These are phyloP conservation scores for Octodon degus DNA, from an alignment of 2,113 vertebrate genomes.

Conservation along the genomic window DNA sequence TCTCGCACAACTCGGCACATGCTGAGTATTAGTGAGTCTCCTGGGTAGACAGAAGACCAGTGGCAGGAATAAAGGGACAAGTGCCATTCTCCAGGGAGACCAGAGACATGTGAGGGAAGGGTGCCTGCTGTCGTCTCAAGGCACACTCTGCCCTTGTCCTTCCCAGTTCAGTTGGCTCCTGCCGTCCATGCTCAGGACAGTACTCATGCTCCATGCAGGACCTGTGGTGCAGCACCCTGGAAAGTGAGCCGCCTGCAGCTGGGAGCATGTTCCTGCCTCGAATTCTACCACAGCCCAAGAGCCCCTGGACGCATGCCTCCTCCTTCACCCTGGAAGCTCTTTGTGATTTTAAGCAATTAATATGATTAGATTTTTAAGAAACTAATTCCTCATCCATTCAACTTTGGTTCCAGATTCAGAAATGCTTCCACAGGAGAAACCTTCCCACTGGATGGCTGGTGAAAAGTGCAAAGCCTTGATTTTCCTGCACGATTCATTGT, in stretches of 20 bases:
- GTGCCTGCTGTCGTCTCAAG: accelerated
- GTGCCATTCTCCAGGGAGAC: not conserved
- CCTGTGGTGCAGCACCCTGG: accelerated
- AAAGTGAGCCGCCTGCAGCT: no score
- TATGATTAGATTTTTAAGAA: not conserved
- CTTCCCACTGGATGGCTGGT: not conserved
- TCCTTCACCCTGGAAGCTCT: not conserved
- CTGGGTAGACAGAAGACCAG: not conserved
- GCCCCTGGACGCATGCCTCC: not conserved
- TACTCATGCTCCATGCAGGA: not conserved
- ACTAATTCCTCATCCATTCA: not conserved
- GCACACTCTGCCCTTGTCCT: not conserved
- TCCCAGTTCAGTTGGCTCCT: not conserved
- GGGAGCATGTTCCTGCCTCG: accelerated
- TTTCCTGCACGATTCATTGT: not conserved
- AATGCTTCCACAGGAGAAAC: not conserved
- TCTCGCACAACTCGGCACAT: accelerated
- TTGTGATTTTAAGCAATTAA: not conserved
- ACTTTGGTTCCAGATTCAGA: conserved; percentile 18
- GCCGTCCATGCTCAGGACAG: not conserved
- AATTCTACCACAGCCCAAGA: not conserved
- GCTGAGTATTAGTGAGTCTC: not conserved
- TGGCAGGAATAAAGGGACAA: no score
- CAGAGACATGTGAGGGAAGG: not conserved
- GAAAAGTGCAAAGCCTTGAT: not conserved